Evolutionary conservation across 2,888 invertebrate genomes (phyloP).

Genomic region (Prosapia bicincta): DNA sequence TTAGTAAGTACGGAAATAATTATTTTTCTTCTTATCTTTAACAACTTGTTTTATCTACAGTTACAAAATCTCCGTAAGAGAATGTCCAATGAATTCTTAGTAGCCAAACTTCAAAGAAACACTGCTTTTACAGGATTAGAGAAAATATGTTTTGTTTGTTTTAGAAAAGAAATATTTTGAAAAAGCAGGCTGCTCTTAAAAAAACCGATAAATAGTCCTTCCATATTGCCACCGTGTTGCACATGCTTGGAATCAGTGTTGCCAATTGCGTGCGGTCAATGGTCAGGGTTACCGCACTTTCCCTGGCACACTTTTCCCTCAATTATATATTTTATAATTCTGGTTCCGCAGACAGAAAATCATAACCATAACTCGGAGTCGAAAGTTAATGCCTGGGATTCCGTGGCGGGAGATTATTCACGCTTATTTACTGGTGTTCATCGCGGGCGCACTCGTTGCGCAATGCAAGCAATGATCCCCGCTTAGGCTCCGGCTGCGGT

Average conservation of each 20-base stretch:
- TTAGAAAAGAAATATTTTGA: too few species aligned
- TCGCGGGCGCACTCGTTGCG: neutral
- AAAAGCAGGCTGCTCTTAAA: too few species aligned
- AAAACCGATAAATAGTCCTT: too few species aligned
- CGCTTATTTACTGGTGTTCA: neutral
- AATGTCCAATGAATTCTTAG: too few species aligned
- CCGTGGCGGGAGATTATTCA: neutral
- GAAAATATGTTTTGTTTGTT: too few species aligned
- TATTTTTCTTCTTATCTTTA: too few species aligned
- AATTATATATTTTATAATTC: neutral
- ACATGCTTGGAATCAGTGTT: neutral
- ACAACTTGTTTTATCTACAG: too few species aligned
- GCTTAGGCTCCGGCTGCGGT: neutral
- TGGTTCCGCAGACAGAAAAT: neutral
- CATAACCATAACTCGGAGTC: neutral
- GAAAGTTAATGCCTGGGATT: neutral
- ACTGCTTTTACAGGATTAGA: too few species aligned
- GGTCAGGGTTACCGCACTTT: neutral
- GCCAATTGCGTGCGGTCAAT: neutral
- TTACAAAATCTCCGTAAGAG: too few species aligned
- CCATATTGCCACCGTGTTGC: neutral
- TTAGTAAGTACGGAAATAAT: too few species aligned
- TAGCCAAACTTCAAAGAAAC: too few species aligned
- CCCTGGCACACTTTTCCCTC: neutral
- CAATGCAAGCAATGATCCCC: neutral